Base-by-base conservation (phyloP, 2,888 invertebrate species). In the Drosophila limbata region DNA sequence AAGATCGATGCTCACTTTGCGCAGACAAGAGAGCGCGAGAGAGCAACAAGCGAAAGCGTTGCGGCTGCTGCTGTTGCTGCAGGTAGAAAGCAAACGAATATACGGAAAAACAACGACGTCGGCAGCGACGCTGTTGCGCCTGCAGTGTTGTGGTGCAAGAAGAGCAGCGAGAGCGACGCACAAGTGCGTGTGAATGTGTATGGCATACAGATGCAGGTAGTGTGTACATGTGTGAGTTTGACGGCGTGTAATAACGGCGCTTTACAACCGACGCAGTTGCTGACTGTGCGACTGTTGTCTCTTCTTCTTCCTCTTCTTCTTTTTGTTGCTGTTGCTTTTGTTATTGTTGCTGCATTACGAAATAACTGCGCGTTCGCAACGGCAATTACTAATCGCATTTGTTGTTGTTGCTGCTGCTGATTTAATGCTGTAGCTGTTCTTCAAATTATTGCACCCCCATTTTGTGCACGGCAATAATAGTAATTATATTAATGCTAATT, bases 401-500 rank as follows among this genome's bases (percentile, higher is more conserved):
- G 83, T 68, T 77, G 73, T 66, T 69, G 59, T 53, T 57, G 59
- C 25, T 45, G 64, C 52, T 60, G 57, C 21, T 44, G 67, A 53
- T 57, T 51, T 59, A 45, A 51, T 67, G 75, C 53, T 71, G 40
- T 56, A 50, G 65, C 69, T 63, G 65, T 79, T 76, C 62, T 75
- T 53, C 62, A 68, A 73, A 73, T 77, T 59, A 47, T 77, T 73
- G 74, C 78, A 77, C 81, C 78, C 81, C 67, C 74, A 70, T 77
- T 79, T 70, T 55, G 60, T 61, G 45, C 50, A 69, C 66, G 25
- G 66, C 28, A 28, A 8, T 63, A 61, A 66, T 70, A 64, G 73
- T 79, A 73, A 83, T 85, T 73, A 64, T 73, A 76, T 85, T 76
- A 79, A 83, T 77, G 84, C 84, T 84, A 86, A 86, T 83, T 83